phyloP scores from a whole-genome alignment of 2,113 vertebrate species.

The Narcine bancroftii region DNA sequence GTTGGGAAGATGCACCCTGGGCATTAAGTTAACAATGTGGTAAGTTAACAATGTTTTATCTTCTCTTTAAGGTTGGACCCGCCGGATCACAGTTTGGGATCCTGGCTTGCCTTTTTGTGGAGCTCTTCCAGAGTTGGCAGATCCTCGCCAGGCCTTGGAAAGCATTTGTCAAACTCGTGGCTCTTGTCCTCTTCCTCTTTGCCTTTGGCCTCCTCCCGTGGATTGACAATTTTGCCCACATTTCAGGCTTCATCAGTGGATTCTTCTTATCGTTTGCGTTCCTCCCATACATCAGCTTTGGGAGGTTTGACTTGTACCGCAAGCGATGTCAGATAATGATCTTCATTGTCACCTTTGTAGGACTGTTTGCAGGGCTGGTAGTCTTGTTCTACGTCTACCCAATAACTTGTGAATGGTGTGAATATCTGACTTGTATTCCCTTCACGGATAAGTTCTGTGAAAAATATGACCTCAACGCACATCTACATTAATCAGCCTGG shows the following conservation, averaged over 20 bases:
- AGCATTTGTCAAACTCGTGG: slow-evolving; percentile 87
- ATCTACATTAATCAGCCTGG: slow-evolving; percentile 75
- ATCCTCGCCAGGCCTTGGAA: slow-evolving; percentile 91
- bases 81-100: slow-evolving; percentile 97
- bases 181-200: slow-evolving; percentile 91
- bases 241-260: slow-evolving; percentile 87
- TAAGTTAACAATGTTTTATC: background rate
- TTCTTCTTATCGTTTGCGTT: slow-evolving; percentile 96
- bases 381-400: slow-evolving; percentile 91
- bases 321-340: slow-evolving; percentile 94
- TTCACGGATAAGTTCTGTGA: slow-evolving; percentile 99
- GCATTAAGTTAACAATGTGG: background rate
- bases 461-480: slow-evolving; percentile 93
- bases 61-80: slow-evolving; percentile 76
- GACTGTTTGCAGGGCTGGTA: slow-evolving; percentile 86
- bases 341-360: slow-evolving; percentile 82
- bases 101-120: slow-evolving; percentile 95
- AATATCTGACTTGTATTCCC: slow-evolving; percentile 93
- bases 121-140: slow-evolving; percentile 98
- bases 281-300: slow-evolving; percentile 96
- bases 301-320: slow-evolving; percentile 89
- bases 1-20: background rate
- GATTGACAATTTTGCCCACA: slow-evolving; percentile 97
- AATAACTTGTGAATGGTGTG: slow-evolving; percentile 92
- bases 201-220: slow-evolving; percentile 92